A percentile compares a stretch with the other conserved stretches of the same genome.
These are phyloP conservation scores for Brachylomia viminalis DNA, from an alignment of 2,888 invertebrate genomes.

Conservation along the genomic window DNA sequence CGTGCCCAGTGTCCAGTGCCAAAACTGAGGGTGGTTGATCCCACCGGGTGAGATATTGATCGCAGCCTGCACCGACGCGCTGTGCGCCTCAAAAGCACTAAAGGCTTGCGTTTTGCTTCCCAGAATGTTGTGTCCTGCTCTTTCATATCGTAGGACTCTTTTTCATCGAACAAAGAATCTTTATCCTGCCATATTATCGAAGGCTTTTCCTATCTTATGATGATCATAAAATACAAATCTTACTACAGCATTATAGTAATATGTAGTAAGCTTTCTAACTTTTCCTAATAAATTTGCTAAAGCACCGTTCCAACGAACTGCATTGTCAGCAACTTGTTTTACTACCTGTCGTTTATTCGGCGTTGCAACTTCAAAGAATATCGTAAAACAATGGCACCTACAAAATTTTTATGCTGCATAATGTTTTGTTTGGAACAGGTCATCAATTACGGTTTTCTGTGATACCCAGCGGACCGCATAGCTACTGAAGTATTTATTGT, in stretches of 20 bases:
- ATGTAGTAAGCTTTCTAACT: constrained; percentile 13
- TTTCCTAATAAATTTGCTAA: constrained; percentile 28
- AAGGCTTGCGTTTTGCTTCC: constrained; percentile 43
- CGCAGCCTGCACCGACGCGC: constrained; percentile 62
- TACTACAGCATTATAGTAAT: constrained; percentile 12
- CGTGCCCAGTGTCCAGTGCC: constrained; percentile 60
- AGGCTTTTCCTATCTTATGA: constrained; percentile 16
- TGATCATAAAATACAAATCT: constrained; percentile 26
- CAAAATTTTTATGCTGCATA: constrained; percentile 14
- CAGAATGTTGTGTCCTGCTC: constrained; percentile 35
- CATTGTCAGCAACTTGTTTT: constrained; percentile 38
- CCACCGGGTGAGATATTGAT: constrained; percentile 63
- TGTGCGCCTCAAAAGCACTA: constrained; percentile 41
- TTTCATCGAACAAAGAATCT: constrained; percentile 32
- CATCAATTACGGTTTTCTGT: constrained; percentile 13
- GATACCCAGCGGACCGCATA: constrained; percentile 4
- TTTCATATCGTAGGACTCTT: constrained; percentile 17
- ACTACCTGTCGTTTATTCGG: constrained; percentile 22
- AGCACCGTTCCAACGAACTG: constrained; percentile 16
- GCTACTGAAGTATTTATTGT: constrained; percentile 18
- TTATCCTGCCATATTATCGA: constrained; percentile 10
- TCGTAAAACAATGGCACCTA: constrained; percentile 24
- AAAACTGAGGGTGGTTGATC: constrained; percentile 61
- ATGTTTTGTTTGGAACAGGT: constrained; percentile 10
- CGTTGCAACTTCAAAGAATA: constrained; percentile 23